These are phyloP conservation scores for Bubo blakistoni DNA, from an alignment of 2,113 vertebrate genomes.

Conservation along the genomic window DNA sequence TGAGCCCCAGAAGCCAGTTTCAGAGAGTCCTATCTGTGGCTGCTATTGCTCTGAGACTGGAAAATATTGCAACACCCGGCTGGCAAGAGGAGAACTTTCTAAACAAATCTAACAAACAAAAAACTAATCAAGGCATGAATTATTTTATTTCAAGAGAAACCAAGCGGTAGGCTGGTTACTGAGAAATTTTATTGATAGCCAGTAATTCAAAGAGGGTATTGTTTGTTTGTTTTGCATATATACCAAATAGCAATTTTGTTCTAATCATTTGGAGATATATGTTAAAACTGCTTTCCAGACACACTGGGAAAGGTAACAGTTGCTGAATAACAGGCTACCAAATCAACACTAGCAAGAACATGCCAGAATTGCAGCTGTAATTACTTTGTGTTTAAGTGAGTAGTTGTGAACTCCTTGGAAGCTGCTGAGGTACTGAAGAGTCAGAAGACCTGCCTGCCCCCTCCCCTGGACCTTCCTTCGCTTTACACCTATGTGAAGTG, in stretches of 20 bases:
- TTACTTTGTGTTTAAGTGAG: not conserved
- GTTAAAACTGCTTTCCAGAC: not conserved
- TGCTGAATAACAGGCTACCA: not conserved
- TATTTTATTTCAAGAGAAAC: not conserved
- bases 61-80: not conserved
- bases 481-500: not conserved
- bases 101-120: not conserved
- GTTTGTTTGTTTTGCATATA: not conserved
- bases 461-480: not conserved
- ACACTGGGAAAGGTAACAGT: not conserved
- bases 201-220: not conserved
- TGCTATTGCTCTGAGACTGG: not conserved
- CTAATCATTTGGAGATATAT: not conserved
- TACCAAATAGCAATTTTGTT: not conserved
- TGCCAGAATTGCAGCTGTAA: rapidly evolving
- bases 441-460: not conserved
- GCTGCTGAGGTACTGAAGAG: not conserved
- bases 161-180: not conserved
- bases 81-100: not conserved
- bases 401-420: not conserved
- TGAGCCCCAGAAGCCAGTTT: rapidly evolving
- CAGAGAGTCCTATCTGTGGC: not conserved
- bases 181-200: not conserved
- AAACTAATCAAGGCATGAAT: not conserved
- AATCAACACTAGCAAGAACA: rapidly evolving